These are phyloP conservation scores for Caenorhabditis angaria DNA, from an alignment of 2,888 invertebrate genomes.

Conservation along the genomic window DNA sequence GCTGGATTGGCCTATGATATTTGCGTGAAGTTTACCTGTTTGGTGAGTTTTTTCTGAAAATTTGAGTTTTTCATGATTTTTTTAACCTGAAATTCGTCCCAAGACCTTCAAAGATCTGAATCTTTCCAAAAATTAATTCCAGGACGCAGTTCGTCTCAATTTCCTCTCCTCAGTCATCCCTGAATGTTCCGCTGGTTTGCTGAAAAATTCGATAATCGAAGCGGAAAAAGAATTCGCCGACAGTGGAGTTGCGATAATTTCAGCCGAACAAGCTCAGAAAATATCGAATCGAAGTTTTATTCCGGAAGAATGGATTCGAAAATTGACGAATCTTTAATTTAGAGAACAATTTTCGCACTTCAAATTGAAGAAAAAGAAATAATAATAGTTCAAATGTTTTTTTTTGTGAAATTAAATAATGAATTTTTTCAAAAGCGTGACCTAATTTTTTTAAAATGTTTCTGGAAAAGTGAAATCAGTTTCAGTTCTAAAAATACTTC, in stretches of 20 bases:
- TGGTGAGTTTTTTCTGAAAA: not conserved
- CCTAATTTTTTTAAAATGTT: no score
- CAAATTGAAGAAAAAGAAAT: no score
- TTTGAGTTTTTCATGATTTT: no score
- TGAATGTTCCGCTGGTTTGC: slow-evolving; percentile 35
- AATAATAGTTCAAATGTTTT: no score
- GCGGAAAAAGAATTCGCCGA: slow-evolving; percentile 50
- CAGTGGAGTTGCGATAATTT: slow-evolving; percentile 52
- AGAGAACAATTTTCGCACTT: no score
- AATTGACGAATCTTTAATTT: no score
- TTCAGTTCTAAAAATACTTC: no score
- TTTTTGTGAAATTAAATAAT: no score
- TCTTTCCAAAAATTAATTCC: slow-evolving; percentile 1
- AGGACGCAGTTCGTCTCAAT: slow-evolving; percentile 35
- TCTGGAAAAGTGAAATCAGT: no score
- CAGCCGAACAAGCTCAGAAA: slow-evolving; percentile 20
- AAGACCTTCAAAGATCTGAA: no score
- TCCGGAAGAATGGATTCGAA: slow-evolving; percentile 44
- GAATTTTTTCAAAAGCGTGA: no score
- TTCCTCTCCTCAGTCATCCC: slow-evolving; percentile 33
- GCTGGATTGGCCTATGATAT: slow-evolving; percentile 95
- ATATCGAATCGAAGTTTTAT: slow-evolving; percentile 24
- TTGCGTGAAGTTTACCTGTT: slow-evolving; percentile 78
- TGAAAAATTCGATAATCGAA: slow-evolving; percentile 52
- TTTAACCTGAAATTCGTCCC: no score